These are phyloP conservation scores for Tichodroma muraria DNA, from an alignment of 2,113 vertebrate genomes.

Conservation along the genomic window DNA sequence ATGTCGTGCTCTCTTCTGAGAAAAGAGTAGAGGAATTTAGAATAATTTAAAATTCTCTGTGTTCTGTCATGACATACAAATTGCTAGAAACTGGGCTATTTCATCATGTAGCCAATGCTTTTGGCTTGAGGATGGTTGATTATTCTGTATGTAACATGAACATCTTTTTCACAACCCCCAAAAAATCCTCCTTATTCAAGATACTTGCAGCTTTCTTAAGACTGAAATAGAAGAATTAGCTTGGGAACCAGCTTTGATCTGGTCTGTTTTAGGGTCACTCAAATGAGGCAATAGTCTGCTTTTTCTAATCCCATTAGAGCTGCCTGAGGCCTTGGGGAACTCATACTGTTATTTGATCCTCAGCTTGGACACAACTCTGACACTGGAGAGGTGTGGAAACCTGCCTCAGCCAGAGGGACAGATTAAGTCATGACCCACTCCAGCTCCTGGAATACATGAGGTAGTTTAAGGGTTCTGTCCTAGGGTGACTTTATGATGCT, in stretches of 20 bases:
- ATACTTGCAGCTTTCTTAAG: neutral
- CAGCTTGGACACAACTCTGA: neutral
- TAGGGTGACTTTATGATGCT: neutral
- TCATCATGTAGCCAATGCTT: neutral
- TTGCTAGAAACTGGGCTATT: neutral
- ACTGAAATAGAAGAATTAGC: neutral
- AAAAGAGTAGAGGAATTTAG: neutral
- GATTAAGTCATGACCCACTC: neutral
- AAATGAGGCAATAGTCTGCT: neutral
- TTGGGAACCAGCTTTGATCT: neutral
- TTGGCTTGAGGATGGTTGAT: neutral
- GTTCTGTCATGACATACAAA: neutral
- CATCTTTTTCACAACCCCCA: fast-evolving
- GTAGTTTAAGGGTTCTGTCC: neutral
- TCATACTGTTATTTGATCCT: neutral
- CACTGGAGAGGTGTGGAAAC: neutral
- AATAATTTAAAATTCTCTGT: neutral
- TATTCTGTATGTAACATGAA: neutral
- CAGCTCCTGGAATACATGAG: neutral
- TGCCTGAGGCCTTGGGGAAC: neutral
- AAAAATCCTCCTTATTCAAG: neutral
- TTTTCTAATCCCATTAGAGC: neutral
- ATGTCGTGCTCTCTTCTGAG: too few relatives aligned
- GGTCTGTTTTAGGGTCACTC: neutral
- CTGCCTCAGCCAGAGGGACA: neutral